Conservation (phyloP, 37 sponge, comb jelly and placozoan species). For the Hexactinellida sp. region DNA sequence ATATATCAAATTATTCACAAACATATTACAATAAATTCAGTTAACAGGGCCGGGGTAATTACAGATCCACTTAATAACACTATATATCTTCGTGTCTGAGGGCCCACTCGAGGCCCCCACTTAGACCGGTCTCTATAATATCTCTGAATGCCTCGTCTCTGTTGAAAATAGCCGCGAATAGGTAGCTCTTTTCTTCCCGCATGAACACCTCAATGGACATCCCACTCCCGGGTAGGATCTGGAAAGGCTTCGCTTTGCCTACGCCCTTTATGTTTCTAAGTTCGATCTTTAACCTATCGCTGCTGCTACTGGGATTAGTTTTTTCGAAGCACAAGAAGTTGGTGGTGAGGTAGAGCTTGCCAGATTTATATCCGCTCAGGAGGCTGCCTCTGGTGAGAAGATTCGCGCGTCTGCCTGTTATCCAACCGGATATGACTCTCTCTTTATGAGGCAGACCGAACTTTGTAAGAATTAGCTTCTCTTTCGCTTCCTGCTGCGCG, state of each 20-base stretch:
- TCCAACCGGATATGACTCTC: constrained; percentile 30
- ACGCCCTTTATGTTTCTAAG: constrained; percentile 27
- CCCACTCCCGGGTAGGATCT: constrained; percentile 71
- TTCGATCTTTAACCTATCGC: constrained; percentile 28
- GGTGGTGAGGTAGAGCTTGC: constrained; percentile 52
- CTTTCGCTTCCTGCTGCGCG: neutral
- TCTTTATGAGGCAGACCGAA: neutral
- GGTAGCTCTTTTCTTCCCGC: constrained; percentile 12
- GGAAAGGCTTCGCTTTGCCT: constrained; percentile 59
- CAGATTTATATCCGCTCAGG: constrained; percentile 41
- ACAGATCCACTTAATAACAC: too few species aligned
- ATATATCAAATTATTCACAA: too few species aligned
- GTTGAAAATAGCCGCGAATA: constrained; percentile 17
- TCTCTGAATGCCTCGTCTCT: neutral
- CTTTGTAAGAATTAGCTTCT: neutral
- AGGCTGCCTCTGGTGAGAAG: constrained; percentile 49
- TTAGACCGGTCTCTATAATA: neutral
- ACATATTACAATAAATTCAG: too few species aligned
- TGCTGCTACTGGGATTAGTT: neutral
- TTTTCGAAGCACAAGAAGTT: constrained; percentile 51
- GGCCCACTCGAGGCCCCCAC: neutral
- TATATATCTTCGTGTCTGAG: neutral
- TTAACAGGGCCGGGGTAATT: too few species aligned
- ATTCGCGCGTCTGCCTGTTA: constrained; percentile 38
- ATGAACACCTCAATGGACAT: constrained; percentile 56